A percentile compares a stretch with the other conserved stretches of the same genome.
phyloP scores from a whole-genome alignment of 2,888 invertebrate species.

The Muscina levida region DNA sequence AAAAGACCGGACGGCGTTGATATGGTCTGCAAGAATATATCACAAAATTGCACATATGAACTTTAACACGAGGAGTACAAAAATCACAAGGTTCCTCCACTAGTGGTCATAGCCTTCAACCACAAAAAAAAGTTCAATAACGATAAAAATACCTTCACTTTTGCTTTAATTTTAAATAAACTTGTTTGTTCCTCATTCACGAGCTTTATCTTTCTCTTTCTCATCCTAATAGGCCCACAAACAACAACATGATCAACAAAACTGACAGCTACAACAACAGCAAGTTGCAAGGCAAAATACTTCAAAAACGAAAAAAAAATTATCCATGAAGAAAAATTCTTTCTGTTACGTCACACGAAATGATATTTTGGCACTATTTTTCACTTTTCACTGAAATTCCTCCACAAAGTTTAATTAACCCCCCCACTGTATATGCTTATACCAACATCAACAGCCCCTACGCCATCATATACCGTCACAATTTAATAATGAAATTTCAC shows the following conservation, averaged over 20 bases:
- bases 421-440: too few species aligned
- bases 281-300: constrained; percentile 33
- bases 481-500: constrained; percentile 42
- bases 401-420: too few species aligned
- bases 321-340: constrained; percentile 45
- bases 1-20: background rate
- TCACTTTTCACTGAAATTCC: too few species aligned
- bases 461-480: constrained; percentile 27
- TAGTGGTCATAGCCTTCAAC: constrained; percentile 48
- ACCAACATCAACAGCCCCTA: too few species aligned
- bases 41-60: background rate
- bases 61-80: background rate
- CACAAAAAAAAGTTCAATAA: background rate
- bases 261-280: background rate
- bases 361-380: constrained; percentile 5
- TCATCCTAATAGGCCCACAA: background rate
- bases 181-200: background rate
- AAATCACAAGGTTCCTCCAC: constrained; percentile 39
- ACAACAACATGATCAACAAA: background rate
- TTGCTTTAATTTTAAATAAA: constrained; percentile 3
- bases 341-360: constrained; percentile 60
- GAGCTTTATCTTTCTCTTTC: background rate
- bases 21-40: constrained; percentile 20
- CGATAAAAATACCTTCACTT: constrained; percentile 44
- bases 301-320: too few species aligned